Base-by-base conservation (phyloP, 37 sponge, comb jelly and placozoan species). In the Cladorhizidae sp. region DNA sequence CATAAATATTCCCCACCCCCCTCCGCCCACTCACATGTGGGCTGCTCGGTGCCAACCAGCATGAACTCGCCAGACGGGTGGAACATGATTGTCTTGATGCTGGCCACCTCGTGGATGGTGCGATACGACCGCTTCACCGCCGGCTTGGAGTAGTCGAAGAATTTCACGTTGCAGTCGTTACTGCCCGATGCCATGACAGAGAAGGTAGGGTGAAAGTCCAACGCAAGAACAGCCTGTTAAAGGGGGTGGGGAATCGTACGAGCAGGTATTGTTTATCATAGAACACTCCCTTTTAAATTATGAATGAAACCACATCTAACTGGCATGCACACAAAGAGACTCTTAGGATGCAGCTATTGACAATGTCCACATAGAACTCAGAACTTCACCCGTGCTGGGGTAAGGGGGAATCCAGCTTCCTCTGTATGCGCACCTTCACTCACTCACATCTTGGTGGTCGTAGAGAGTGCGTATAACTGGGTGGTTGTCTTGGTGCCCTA, bases 41-140 rank as follows among this genome's bases (percentile, higher is more conserved):
- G 72, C 42, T 96, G 94, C 12, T 90, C 89, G 20, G 96, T 93
- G 7, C 91, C 96, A 20, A 91, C 91, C 22, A 98, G 76, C 76
- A 98, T 73, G 79, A 78, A 93, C 43, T 98, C 95, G 17, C 98
- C 98, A 2, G 91, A 85, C 9, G 93, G 91, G 57, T 98, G 98
- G 73, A 98, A 98, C 20, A 78, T 55, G 1, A 98, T 33, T 55
- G 89, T 81, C n/a, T 84, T 59, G 1, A 93, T 70, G 21, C 77
- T 28, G 18, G 86, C 89, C 59, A 91, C 97, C 45, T 96, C 97
- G 71, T 80, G 79, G 6, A 96, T 71, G 25, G 75, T 45, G 21
- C 81, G 75, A 36, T 93, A 89, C 0, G 92, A 89, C 37, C 86
- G 83, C 80, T 98, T 98, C 38, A 86, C 90, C 2, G 92, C 73